phyloP scores from a whole-genome alignment of 2,113 vertebrate species.

The Lanius ludovicianus region DNA sequence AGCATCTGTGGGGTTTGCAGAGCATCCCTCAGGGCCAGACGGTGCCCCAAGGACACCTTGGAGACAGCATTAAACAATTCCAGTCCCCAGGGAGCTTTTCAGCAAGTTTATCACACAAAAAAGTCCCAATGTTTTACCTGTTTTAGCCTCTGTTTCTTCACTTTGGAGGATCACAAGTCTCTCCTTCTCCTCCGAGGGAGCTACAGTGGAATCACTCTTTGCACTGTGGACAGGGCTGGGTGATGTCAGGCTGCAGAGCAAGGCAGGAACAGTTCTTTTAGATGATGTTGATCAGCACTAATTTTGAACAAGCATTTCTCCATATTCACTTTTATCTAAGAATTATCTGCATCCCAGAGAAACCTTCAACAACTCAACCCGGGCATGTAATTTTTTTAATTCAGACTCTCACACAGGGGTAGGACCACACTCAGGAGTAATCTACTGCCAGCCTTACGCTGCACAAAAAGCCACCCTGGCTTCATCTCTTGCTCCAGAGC shows the following conservation, averaged over 20 bases:
- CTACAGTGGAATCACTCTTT: constrained; percentile 75
- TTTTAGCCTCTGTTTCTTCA: constrained; percentile 73
- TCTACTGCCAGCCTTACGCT: not conserved
- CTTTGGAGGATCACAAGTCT: constrained; percentile 71
- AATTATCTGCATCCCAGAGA: not conserved
- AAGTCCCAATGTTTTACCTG: constrained; percentile 56
- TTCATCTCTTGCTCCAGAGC: not conserved
- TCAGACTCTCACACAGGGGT: not conserved
- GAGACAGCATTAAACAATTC: not conserved
- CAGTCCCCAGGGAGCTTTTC: not conserved
- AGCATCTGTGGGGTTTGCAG: not conserved
- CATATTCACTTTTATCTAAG: not conserved
- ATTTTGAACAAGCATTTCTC: not conserved
- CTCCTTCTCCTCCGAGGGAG: constrained; percentile 78
- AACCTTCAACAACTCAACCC: not conserved
- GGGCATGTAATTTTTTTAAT: not conserved
- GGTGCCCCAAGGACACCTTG: not conserved
- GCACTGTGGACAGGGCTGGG: constrained; percentile 84
- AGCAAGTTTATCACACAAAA: not conserved
- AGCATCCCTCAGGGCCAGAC: not conserved
- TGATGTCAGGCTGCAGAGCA: constrained; percentile 79
- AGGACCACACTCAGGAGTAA: not conserved
- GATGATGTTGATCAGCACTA: not conserved
- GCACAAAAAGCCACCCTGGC: not conserved
- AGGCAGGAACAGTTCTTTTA: not conserved